Base-by-base conservation (phyloP, 2,888 invertebrate genomes). In the Odontocerum albicorne region DNA sequence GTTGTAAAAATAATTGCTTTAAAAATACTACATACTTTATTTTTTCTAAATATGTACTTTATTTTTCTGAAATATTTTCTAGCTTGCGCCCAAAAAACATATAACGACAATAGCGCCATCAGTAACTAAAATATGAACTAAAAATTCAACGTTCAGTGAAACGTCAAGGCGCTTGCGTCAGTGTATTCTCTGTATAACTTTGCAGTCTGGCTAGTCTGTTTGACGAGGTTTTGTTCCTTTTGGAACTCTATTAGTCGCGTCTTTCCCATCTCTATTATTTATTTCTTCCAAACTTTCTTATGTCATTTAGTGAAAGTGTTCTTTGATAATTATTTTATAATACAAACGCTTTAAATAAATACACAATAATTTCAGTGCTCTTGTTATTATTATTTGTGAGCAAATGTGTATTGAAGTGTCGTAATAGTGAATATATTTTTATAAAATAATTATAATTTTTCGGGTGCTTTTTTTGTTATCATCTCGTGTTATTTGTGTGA, bases 161-260 rank as follows among this genome's bases (percentile, higher is more conserved):
- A 38, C 44, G 51, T 38, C 36, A 52, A 15, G 19, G 52, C 52
- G 52, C 52, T 31, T 45, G 52, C 52, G 52, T 45, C 45, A 22
- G 43, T 49, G 20, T 22, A 31, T 16, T 49, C 15, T 35, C 13
- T 10, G 13, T 35, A 13, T 35, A 10, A 44, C 16, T 15, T 15
- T 19, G 15, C 31, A 16, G 16, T 31, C 13, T 16, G 44, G 7
- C 7, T 6, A 17, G 4, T 22, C 31, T 13, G 46, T 13, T 13
- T 46, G 46, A 21, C 16, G 44, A 35, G 35, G 21, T n/a, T 33
- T 42, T 36, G 31, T 33, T 17, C 43, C 35, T 51, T 22, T 20
- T n/a, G 44, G 27, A 43, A 12, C n/a, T 13, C 17, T 31, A 27
- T 16, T 36, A 13, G 20, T 31, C 19, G 8, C 49, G 31, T 44